These are phyloP conservation scores for Acanthopagrus latus DNA, from an alignment of 2,797 vertebrate species.

Conservation along the genomic window DNA sequence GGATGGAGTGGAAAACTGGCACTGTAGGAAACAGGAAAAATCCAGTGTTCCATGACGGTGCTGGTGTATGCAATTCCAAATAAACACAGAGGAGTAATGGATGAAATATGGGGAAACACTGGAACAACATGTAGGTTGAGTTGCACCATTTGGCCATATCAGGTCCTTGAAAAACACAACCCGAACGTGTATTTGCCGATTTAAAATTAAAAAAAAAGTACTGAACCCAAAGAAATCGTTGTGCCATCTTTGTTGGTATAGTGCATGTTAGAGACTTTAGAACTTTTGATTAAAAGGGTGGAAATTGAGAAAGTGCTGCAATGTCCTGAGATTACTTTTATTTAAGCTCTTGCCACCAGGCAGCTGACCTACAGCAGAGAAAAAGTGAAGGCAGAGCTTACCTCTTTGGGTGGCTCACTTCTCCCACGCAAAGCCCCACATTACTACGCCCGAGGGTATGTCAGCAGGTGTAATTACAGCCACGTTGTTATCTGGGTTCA, in stretches of 20 bases:
- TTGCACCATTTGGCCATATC: background rate
- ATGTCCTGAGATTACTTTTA: background rate
- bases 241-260: background rate
- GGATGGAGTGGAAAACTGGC: background rate
- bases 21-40: background rate
- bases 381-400: background rate
- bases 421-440: background rate
- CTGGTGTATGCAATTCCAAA: background rate
- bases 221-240: background rate
- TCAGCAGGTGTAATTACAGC: conserved; percentile 17
- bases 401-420: background rate
- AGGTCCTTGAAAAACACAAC: background rate
- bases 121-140: background rate
- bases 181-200: background rate
- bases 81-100: background rate
- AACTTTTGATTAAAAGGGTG: background rate
- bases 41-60: background rate
- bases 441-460: background rate
- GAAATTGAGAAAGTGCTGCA: background rate
- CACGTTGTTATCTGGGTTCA: conserved; percentile 5
- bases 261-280: background rate
- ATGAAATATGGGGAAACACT: background rate
- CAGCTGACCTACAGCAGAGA: background rate
- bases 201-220: background rate
- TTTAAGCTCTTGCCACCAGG: conserved; percentile 3